These are phyloP conservation scores for Stenurella melanura DNA, from an alignment of 2,888 invertebrate species.

Conservation along the genomic window DNA sequence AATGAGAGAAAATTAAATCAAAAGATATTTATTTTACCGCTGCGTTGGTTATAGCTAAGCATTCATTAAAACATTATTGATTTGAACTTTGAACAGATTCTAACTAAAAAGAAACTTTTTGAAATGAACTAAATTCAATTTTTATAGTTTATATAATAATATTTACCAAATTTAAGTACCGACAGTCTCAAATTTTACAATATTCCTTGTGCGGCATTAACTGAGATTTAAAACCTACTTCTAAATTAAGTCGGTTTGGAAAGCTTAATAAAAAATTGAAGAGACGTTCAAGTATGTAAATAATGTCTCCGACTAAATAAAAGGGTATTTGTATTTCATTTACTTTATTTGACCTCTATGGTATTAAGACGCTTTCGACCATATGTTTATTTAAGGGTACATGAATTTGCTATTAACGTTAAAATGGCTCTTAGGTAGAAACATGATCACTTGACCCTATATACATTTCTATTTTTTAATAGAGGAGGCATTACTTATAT, in stretches of 20 bases:
- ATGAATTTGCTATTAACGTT: conserved; percentile 60
- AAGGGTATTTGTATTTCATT: conserved; percentile 67
- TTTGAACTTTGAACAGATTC: too few relatives aligned
- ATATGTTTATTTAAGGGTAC: conserved; percentile 62
- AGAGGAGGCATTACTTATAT: background rate
- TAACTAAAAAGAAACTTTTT: too few relatives aligned
- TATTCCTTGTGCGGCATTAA: background rate
- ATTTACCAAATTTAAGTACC: too few relatives aligned
- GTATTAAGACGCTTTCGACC: conserved; percentile 62
- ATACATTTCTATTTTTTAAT: conserved; percentile 9
- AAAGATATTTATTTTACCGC: too few relatives aligned
- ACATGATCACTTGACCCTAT: conserved; percentile 11
- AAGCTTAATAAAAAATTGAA: conserved; percentile 33
- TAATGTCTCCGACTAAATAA: conserved; percentile 49
- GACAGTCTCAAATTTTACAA: too few relatives aligned
- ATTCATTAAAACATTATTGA: too few relatives aligned
- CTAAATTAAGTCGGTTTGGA: background rate
- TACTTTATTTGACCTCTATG: conserved; percentile 64
- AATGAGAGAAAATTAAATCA: too few relatives aligned
- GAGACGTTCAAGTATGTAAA: conserved; percentile 25
- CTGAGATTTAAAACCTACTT: background rate
- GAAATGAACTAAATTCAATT: too few relatives aligned
- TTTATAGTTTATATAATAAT: too few relatives aligned
- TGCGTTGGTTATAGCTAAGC: too few relatives aligned
- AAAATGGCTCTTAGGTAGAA: conserved; percentile 16